These are phyloP conservation scores for Eupithecia subumbrata DNA, from an alignment of 2,888 invertebrate species.

Conservation along the genomic window DNA sequence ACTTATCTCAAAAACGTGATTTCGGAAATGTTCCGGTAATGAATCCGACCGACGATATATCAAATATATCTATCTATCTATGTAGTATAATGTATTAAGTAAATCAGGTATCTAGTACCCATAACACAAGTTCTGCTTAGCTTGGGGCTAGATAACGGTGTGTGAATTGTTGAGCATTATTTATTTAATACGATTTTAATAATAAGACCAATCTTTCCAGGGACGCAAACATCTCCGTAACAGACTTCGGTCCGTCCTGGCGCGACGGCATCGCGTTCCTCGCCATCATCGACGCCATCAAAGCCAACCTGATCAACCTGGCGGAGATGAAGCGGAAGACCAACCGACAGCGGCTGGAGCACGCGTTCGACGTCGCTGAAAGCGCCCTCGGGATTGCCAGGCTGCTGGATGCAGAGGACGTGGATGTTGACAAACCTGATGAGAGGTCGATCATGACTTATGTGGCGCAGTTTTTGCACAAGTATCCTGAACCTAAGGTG, in stretches of 20 bases:
- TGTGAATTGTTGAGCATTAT: no score
- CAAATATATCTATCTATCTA: no score
- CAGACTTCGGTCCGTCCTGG: constrained; percentile 98
- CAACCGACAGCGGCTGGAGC: constrained; percentile 93
- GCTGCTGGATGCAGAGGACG: constrained; percentile 97
- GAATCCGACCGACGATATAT: no score
- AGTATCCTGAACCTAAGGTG: constrained; percentile 94
- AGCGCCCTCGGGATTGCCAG: constrained; percentile 95
- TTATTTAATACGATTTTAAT: neutral
- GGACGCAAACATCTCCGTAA: constrained; percentile 93
- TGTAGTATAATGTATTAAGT: no score
- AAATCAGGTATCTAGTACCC: no score
- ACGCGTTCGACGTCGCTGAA: constrained; percentile 97
- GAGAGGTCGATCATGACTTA: constrained; percentile 99
- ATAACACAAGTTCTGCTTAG: no score
- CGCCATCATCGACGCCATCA: constrained; percentile 97
- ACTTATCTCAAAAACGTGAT: no score
- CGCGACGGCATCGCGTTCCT: constrained; percentile 97
- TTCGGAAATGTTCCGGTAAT: no score
- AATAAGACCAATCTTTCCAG: constrained; percentile 72
- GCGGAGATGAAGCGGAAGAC: constrained; percentile 89
- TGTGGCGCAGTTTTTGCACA: constrained; percentile 98
- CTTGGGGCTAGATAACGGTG: no score
- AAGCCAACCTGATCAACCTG: constrained; percentile 95
- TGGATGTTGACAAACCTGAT: constrained; percentile 97